A percentile compares a stretch with the other conserved stretches of the same genome.
These are phyloP conservation scores for Germaria angustata DNA, from an alignment of 2,888 invertebrate species.

Conservation along the genomic window DNA sequence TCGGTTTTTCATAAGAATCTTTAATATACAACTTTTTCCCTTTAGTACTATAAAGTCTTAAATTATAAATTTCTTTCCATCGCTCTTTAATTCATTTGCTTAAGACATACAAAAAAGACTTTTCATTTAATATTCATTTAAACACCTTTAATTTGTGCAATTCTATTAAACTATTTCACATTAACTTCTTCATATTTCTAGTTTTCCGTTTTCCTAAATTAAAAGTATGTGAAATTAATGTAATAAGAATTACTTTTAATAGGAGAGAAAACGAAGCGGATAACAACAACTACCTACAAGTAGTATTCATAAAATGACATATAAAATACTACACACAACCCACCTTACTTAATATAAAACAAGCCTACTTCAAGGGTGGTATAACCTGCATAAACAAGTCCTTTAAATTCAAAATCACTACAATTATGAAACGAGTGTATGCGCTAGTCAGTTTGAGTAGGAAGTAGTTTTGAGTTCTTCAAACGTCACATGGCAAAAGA, in stretches of 20 bases:
- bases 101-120: neutral
- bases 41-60: too few species aligned
- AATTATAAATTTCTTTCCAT: too few species aligned
- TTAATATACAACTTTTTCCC: too few species aligned
- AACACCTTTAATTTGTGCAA: neutral
- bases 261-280: constrained; percentile 61
- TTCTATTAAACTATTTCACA: neutral
- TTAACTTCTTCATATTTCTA: constrained; percentile 3
- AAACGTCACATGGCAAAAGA: constrained; percentile 45
- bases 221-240: constrained; percentile 41
- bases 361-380: constrained; percentile 32
- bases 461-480: neutral
- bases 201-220: constrained; percentile 25
- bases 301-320: constrained; percentile 54
- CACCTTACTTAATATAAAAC: constrained; percentile 1
- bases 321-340: constrained; percentile 40
- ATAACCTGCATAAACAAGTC: constrained; percentile 51
- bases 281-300: constrained; percentile 66
- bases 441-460: constrained; percentile 7
- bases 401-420: constrained; percentile 53
- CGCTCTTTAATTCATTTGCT: neutral
- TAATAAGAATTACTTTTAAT: constrained; percentile 58
- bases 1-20: too few species aligned
- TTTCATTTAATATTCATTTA: neutral
- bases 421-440: constrained; percentile 29